These are phyloP conservation scores for Gasterosteus nipponicus DNA, from an alignment of 2,113 vertebrate genomes.

Conservation along the genomic window DNA sequence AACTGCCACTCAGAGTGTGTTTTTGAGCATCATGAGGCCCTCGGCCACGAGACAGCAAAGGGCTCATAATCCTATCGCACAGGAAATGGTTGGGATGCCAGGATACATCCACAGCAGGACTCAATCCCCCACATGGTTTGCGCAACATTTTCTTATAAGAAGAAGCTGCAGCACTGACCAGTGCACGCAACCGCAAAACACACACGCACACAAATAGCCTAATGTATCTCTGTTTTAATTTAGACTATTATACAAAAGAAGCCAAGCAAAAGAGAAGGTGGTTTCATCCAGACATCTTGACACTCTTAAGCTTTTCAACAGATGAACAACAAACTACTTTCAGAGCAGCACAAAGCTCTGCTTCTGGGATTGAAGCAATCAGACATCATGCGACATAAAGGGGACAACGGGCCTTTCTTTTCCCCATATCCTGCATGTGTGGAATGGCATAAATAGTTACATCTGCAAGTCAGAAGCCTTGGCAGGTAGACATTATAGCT, in stretches of 20 bases:
- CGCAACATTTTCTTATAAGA: conserved; percentile 59
- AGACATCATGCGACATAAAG: neutral
- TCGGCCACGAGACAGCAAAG: conserved; percentile 87
- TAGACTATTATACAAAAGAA: neutral
- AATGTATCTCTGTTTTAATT: neutral
- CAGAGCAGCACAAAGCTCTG: neutral
- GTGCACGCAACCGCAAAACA: neutral
- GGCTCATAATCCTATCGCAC: conserved; percentile 90
- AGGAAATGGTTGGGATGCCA: conserved; percentile 99
- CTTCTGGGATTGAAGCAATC: conserved; percentile 13
- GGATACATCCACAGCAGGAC: conserved; percentile 92
- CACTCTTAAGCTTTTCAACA: conserved; percentile 21
- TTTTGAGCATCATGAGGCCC: conserved; percentile 89
- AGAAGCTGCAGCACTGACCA: conserved; percentile 52
- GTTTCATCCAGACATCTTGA: conserved; percentile 6
- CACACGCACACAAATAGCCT: conserved; percentile 26
- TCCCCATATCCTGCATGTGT: neutral
- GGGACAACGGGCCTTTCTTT: neutral
- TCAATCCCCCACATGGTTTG: conserved; percentile 81
- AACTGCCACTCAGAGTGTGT: conserved; percentile 87
- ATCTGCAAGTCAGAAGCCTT: conserved; percentile 1
- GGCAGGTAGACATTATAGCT: neutral
- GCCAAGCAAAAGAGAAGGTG: neutral
- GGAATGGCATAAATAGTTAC: neutral
- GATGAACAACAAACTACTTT: conserved; percentile 14